These are phyloP conservation scores for Lasioglossum lativentre DNA, from an alignment of 2,888 invertebrate species.

Conservation along the genomic window DNA sequence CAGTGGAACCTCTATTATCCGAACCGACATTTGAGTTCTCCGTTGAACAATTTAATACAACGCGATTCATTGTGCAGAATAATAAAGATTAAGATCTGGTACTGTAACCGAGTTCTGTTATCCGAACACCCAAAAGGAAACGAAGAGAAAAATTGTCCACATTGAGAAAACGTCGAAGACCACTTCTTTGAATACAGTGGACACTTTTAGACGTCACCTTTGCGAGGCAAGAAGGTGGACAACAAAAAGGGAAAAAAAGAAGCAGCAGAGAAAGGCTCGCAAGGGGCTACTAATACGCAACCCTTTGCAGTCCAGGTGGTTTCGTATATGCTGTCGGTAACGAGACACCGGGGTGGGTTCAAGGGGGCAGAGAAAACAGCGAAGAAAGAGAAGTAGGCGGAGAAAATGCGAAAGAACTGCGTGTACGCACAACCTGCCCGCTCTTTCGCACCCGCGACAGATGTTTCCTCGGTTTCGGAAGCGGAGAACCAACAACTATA, in stretches of 20 bases:
- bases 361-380: constrained; percentile 50
- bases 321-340: constrained; percentile 71
- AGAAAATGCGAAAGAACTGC: background rate
- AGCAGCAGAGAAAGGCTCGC: constrained; percentile 58
- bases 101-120: background rate
- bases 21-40: no score
- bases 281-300: constrained; percentile 56
- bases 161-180: background rate
- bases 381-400: constrained; percentile 41
- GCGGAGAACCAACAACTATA: constrained; percentile 43
- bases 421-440: constrained; percentile 78
- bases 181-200: background rate
- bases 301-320: constrained; percentile 77
- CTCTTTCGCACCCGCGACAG: constrained; percentile 79
- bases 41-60: no score
- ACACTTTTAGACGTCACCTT: background rate
- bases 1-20: no score
- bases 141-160: background rate
- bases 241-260: constrained; percentile 39
- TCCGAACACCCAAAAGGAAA: background rate
- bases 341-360: constrained; percentile 70
- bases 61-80: no score
- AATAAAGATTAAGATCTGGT: no score
- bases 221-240: background rate
- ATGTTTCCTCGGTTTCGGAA: constrained; percentile 73